A percentile compares a stretch with the other conserved stretches of the same genome.
These are phyloP conservation scores for Rhegmatorhina hoffmannsi DNA, from an alignment of 2,113 vertebrate genomes.

Conservation along the genomic window DNA sequence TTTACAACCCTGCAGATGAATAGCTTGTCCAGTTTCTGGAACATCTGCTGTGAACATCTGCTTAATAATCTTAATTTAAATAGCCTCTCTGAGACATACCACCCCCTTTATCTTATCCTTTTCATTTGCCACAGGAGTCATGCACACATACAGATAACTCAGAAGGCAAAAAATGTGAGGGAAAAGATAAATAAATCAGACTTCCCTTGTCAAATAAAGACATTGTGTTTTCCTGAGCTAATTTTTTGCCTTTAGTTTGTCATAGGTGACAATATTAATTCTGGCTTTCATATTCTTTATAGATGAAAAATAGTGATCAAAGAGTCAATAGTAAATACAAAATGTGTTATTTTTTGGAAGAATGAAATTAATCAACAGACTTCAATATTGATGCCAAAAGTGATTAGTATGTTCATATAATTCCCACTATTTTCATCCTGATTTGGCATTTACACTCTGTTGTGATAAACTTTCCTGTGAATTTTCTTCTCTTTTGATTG, in stretches of 20 bases:
- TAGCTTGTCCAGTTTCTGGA: neutral
- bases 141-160: fast-evolving
- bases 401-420: neutral
- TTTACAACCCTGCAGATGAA: neutral
- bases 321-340: neutral
- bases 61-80: neutral
- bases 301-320: neutral
- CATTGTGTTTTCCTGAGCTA: neutral
- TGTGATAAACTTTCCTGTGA: neutral
- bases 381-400: neutral
- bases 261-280: neutral
- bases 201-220: neutral
- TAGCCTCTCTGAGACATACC: neutral
- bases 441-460: neutral
- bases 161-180: neutral
- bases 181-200: neutral
- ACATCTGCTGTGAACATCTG: neutral
- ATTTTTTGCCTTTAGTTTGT: neutral
- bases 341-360: neutral
- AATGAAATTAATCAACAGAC: neutral
- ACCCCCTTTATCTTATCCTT: neutral
- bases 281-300: neutral
- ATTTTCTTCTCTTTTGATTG: neutral
- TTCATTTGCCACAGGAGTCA: neutral
- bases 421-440: neutral